phyloP scores from a whole-genome alignment of 2,888 invertebrate species.

The Sinohyriopsis cumingii region DNA sequence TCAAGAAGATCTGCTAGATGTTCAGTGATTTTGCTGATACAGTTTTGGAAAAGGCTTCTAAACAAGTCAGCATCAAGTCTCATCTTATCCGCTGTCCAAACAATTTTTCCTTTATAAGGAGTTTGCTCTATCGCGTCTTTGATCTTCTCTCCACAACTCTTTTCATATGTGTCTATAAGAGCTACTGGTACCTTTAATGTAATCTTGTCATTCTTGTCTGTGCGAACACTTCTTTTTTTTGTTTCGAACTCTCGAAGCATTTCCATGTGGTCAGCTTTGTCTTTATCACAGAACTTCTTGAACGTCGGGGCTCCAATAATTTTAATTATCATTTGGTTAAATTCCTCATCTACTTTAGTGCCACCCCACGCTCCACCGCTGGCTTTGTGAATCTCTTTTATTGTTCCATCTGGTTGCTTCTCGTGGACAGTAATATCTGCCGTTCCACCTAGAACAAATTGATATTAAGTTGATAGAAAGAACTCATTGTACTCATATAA shows the following conservation, averaged over 20 bases:
- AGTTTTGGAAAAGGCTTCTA: conserved; percentile 26
- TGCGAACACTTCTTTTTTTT: conserved; percentile 1
- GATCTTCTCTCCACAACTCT: conserved; percentile 4
- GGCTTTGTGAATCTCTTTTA: conserved; percentile 1
- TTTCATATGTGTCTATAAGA: not conserved
- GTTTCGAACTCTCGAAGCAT: conserved; percentile 7
- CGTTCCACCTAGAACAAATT: conserved; percentile 3
- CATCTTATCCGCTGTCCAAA: conserved; percentile 35
- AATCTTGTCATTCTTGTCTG: conserved; percentile 1
- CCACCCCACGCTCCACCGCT: conserved; percentile 13
- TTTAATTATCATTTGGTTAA: conserved; percentile 2
- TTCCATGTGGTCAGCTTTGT: conserved; percentile 4
- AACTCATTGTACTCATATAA: too few relatives aligned
- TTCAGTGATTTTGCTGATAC: conserved; percentile 18
- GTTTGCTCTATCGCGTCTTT: conserved; percentile 24
- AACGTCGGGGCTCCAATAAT: conserved; percentile 4
- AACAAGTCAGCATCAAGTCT: conserved; percentile 34
- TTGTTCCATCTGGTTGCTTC: not conserved
- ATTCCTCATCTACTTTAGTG: conserved; percentile 4
- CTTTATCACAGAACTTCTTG: conserved; percentile 1
- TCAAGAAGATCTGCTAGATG: conserved; percentile 31
- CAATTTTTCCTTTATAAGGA: conserved; percentile 23
- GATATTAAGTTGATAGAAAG: too few relatives aligned
- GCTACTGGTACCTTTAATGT: conserved; percentile 1
- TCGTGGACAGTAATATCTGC: conserved; percentile 8